A percentile compares a stretch with the other conserved stretches of the same genome.
These are phyloP conservation scores for Celastrina argiolus DNA, from an alignment of 2,888 invertebrate species.

Conservation along the genomic window DNA sequence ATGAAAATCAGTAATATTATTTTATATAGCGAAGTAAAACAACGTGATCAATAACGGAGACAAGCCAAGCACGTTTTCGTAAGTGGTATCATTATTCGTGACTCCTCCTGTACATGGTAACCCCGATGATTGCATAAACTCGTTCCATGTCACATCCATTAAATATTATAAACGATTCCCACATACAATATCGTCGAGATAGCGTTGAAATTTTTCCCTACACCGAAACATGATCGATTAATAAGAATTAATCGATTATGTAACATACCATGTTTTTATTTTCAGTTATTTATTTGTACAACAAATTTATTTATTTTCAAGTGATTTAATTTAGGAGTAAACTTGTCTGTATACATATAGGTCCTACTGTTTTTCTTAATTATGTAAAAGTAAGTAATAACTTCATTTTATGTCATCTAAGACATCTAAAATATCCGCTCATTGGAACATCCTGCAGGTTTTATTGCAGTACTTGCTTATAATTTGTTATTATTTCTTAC, in stretches of 20 bases:
- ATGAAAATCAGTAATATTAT: not conserved
- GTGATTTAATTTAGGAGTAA: too few species aligned
- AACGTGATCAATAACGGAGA: slow-evolving; percentile 63
- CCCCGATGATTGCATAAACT: slow-evolving; percentile 51
- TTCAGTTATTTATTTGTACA: too few species aligned
- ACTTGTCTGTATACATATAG: too few species aligned
- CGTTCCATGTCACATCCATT: slow-evolving; percentile 47
- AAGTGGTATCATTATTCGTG: slow-evolving; percentile 54
- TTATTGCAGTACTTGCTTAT: not conserved
- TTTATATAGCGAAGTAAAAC: slow-evolving; percentile 42
- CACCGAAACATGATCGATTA: not conserved
- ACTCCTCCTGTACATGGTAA: slow-evolving; percentile 44
- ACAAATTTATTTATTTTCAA: too few species aligned
- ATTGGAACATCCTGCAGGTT: too few species aligned
- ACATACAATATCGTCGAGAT: slow-evolving; percentile 39
- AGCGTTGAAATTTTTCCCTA: not conserved
- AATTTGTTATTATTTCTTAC: not conserved
- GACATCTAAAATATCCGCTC: too few species aligned
- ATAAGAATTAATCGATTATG: not conserved
- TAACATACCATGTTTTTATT: not conserved
- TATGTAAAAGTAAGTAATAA: too few species aligned
- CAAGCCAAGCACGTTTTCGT: slow-evolving; percentile 55
- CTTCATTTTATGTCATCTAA: too few species aligned
- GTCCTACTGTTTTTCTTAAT: too few species aligned
- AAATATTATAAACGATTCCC: slow-evolving; percentile 48